Evolutionary conservation across 2,113 vertebrate genomes (phyloP).

Genomic region (Ptilorrhoa leucosticta): DNA sequence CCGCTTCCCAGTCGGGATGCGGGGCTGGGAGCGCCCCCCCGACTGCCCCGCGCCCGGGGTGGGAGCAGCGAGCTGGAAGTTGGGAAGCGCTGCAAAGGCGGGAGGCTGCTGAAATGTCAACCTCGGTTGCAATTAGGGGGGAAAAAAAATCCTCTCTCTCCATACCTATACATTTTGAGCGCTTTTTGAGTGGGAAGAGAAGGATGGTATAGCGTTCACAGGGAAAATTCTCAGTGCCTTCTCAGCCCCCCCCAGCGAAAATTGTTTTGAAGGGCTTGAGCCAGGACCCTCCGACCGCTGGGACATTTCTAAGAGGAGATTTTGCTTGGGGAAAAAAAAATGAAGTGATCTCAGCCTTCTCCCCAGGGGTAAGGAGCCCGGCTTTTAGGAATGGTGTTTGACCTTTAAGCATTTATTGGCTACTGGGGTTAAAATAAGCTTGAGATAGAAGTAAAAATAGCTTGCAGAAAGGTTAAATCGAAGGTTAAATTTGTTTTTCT

Average conservation of each 20-base stretch:
- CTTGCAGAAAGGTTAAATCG: conserved; percentile 54
- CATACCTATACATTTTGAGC: not conserved
- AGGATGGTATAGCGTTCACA: not conserved
- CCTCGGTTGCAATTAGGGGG: not conserved
- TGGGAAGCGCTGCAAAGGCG: not conserved
- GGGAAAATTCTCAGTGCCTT: not conserved
- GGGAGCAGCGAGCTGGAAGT: not conserved
- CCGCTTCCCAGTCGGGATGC: not conserved
- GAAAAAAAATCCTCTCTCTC: fast-evolving
- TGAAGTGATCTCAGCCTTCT: not conserved
- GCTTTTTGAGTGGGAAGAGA: not conserved
- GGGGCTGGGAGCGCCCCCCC: not conserved
- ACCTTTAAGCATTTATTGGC: conserved; percentile 60
- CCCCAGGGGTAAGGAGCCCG: not conserved
- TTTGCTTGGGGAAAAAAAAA: not conserved
- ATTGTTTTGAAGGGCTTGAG: not conserved
- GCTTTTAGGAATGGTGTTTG: conserved; percentile 34
- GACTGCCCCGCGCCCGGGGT: not conserved
- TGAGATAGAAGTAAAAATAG: conserved; percentile 49
- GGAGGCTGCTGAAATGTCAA: not conserved
- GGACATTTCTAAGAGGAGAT: not conserved
- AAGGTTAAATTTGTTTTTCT: conserved; percentile 58
- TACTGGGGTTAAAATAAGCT: conserved; percentile 56
- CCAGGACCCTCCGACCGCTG: not conserved
- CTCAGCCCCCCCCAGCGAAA: not conserved